phyloP scores from a whole-genome alignment of 2,888 invertebrate genomes.

The Cephus nigrinus region DNA sequence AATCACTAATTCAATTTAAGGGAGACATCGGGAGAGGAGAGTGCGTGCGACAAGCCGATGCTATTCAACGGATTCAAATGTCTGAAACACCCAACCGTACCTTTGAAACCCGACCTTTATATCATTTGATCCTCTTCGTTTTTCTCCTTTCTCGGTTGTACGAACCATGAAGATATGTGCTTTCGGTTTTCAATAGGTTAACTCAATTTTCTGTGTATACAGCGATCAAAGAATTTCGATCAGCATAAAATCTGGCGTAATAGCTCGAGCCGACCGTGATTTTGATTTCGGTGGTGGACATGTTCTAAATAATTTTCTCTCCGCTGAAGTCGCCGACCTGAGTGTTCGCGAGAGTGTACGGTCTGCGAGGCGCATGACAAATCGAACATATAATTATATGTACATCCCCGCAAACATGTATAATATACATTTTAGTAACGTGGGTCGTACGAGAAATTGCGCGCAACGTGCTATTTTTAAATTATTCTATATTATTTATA shows the following conservation, averaged over 20 bases:
- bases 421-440: background rate
- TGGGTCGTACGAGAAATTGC: background rate
- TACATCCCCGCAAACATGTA: background rate
- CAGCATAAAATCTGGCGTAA: background rate
- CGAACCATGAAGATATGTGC: background rate
- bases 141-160: background rate
- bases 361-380: background rate
- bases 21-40: constrained; percentile 10
- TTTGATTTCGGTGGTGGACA: background rate
- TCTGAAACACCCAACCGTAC: background rate
- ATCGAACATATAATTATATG: background rate
- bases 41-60: background rate
- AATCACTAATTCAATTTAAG: constrained; percentile 38
- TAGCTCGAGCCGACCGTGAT: background rate
- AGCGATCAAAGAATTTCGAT: background rate
- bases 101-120: background rate
- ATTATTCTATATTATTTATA: background rate
- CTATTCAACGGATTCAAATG: background rate
- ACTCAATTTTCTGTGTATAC: background rate
- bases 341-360: background rate
- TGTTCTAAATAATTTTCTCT: background rate
- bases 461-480: background rate
- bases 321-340: background rate
- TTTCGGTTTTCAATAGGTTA: background rate
- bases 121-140: background rate